phyloP scores from a whole-genome alignment of 2,113 vertebrate genomes.

The Stegostoma tigrinum region DNA sequence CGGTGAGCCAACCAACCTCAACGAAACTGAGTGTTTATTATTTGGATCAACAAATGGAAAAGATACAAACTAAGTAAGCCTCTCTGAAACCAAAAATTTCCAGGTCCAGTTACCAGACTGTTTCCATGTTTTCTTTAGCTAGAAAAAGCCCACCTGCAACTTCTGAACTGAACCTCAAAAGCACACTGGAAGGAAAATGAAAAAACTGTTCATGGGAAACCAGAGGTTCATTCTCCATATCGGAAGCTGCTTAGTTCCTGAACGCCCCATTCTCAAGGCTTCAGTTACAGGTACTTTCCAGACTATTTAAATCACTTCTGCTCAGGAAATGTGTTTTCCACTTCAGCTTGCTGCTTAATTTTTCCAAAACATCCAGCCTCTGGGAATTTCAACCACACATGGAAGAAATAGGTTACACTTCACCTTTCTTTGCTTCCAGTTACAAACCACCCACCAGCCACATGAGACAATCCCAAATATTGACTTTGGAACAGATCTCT shows the following conservation, averaged over 20 bases:
- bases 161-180: background rate
- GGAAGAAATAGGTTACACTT: background rate
- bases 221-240: background rate
- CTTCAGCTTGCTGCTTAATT: conserved; percentile 4
- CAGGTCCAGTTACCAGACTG: background rate
- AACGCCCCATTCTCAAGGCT: background rate
- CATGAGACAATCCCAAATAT: background rate
- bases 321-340: conserved; percentile 25
- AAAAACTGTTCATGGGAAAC: background rate
- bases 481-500: background rate
- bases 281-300: background rate
- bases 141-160: background rate
- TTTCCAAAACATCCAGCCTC: background rate
- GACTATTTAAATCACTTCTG: background rate
- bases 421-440: background rate
- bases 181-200: background rate
- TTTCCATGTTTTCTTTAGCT: background rate
- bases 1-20: no score
- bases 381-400: background rate
- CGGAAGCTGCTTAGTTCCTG: background rate
- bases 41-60: background rate
- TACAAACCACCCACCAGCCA: background rate
- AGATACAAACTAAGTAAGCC: background rate
- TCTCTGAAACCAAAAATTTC: background rate
- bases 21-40: background rate